Evolutionary conservation across 2,888 invertebrate genomes (phyloP), one percentile per base, ranked within the genome.

Genomic region (Drosophila kambysellisi): DNA sequence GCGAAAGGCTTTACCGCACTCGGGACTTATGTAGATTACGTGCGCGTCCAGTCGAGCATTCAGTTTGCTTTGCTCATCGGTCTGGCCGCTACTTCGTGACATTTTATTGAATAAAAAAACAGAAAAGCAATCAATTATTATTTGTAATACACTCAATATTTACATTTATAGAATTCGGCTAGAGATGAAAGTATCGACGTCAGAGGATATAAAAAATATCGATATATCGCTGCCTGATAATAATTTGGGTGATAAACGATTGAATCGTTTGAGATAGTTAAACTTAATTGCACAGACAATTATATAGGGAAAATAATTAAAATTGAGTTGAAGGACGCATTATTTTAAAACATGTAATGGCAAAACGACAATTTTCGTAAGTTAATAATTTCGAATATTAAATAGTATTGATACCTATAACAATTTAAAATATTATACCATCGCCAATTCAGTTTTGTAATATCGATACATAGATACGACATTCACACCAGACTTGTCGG

Each of bases 11-110:
- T 78, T 83, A 1, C 92, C 91, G 30, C 91, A 92, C 61, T 92
- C 91, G 0, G 92, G 92, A 25, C 91, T 92, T 37, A 92, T 84
- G 37, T 91, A 92, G 0, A 81, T 79, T 84, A 92, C 88, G 43
- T 92, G 92, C n/a, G 83, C 79, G 58, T 92, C 92, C 35, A 92
- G 59, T 0, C 83, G 89, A 2, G 78, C 75, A 73, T 88, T 90
- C 1, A 84, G 29, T 15, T 75, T 74, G 41, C 75, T 80, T 41
- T 89, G 83, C 39, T 88, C 88, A 25, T 89, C 84, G 7, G 77
- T 67, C 3, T 86, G 52, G 25, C 72, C 62, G 11, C 61, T 54
- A 9, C 61, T 75, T 56, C 77, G 69, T 0, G 83, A 71, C 90
- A 87, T 90, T 58, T 70, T 3, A 20, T 1, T 7, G 32, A 43